phyloP scores from a whole-genome alignment of 2,888 invertebrate species.

The Acleris holmiana region DNA sequence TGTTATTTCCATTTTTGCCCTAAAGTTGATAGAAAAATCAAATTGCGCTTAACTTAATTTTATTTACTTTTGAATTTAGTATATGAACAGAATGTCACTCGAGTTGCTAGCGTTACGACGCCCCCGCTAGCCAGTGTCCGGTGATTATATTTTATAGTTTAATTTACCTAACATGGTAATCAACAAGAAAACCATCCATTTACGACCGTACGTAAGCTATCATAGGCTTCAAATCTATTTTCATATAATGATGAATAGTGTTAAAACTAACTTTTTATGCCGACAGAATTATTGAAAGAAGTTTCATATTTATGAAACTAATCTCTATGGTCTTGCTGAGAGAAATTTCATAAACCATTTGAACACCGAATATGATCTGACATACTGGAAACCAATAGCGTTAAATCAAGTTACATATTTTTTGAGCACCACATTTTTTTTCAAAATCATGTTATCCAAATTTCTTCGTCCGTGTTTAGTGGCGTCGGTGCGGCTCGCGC shows the following conservation, averaged over 20 bases:
- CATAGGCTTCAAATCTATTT: too few relatives aligned
- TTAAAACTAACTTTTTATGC: too few relatives aligned
- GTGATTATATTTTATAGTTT: neutral
- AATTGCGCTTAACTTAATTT: constrained; percentile 66
- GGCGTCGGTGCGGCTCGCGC: constrained; percentile 8
- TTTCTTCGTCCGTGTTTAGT: constrained; percentile 18
- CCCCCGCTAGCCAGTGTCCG: constrained; percentile 1
- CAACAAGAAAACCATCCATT: too few relatives aligned
- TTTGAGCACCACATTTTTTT: neutral
- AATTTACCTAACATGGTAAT: too few relatives aligned
- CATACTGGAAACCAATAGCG: too few relatives aligned
- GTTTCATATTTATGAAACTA: too few relatives aligned
- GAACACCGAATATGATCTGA: too few relatives aligned
- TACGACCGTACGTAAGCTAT: too few relatives aligned
- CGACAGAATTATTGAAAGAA: too few relatives aligned
- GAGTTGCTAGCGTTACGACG: neutral
- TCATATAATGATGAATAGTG: too few relatives aligned
- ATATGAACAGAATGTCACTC: constrained; percentile 32
- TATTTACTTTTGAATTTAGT: constrained; percentile 71
- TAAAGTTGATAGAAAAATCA: constrained; percentile 40
- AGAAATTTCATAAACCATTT: too few relatives aligned
- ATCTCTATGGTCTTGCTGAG: too few relatives aligned
- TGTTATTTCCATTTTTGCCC: constrained; percentile 19
- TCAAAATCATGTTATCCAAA: constrained; percentile 7
- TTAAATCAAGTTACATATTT: neutral